A percentile compares a stretch with the other conserved stretches of the same genome.
These are phyloP conservation scores for Leptinotarsa tumamoca DNA, from an alignment of 2,888 invertebrate genomes.

Conservation along the genomic window DNA sequence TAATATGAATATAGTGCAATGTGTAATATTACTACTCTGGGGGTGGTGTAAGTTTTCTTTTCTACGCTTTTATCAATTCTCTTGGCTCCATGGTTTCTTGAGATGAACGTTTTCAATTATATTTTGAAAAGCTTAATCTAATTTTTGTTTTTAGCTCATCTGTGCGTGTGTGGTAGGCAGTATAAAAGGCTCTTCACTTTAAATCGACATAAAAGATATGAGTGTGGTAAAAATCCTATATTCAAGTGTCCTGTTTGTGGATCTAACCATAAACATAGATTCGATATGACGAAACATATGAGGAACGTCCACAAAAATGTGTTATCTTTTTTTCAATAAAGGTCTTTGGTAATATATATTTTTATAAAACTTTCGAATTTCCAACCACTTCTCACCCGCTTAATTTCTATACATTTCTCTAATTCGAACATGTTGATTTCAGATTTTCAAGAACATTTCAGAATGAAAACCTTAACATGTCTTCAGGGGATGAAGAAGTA, in stretches of 20 bases:
- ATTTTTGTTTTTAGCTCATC: constrained; percentile 18
- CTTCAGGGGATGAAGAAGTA: constrained; percentile 19
- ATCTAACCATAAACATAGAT: constrained; percentile 50
- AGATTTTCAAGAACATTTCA: constrained; percentile 21
- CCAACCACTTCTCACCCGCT: no score
- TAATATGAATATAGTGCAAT: not conserved
- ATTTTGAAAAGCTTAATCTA: constrained; percentile 3
- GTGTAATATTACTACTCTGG: not conserved
- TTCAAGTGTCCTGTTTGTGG: constrained; percentile 58
- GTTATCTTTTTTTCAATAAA: constrained; percentile 12
- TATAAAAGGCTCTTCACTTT: constrained; percentile 39
- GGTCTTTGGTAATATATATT: not conserved
- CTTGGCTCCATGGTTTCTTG: not conserved
- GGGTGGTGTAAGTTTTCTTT: not conserved
- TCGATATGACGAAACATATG: constrained; percentile 52
- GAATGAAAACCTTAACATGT: constrained; percentile 2
- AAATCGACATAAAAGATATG: constrained; percentile 51
- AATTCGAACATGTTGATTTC: constrained; percentile 23
- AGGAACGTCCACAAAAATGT: constrained; percentile 44
- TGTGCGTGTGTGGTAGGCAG: constrained; percentile 38
- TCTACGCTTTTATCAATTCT: not conserved
- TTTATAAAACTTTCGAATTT: not conserved
- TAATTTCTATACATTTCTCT: not conserved
- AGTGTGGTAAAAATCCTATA: constrained; percentile 55
- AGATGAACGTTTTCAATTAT: not conserved